Base-by-base conservation (phyloP, 2,888 invertebrate genomes). In the Alviniconcha strummeri region DNA sequence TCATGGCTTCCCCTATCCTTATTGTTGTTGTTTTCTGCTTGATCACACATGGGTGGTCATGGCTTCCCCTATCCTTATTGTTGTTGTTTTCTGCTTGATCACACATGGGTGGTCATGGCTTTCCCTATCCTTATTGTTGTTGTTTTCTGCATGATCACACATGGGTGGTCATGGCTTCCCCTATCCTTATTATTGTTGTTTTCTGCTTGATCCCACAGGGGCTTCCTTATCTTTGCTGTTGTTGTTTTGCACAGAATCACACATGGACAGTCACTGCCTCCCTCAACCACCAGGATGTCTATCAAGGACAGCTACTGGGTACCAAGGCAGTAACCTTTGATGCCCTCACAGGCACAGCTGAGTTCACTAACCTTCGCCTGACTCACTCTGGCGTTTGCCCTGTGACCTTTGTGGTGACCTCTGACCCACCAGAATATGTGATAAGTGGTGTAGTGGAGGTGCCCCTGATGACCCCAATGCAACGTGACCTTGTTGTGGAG, bases 221-320 rank as follows among this genome's bases (percentile, higher is more conserved):
- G 9, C 9, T 52, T 52, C 15, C 4, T 56, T 71, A 17, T 52
- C 56, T 55, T 4, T 55, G n/a, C 57, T 55, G n/a, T 74, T n/a
- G 69, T 19, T 76, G 56, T 52, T 36, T 36, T 36, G 3, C 36
- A 36, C 85, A 85, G 85, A 82, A 80, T 69, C 84, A 83, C 67
- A 85, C 84, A 7, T 86, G 86, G 86, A 72, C 84, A n/a, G 81
- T 83, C n/a, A 78, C 64, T 54, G 84, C 85, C 64, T 75, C 82
- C 19, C 52, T 85, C 13, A 71, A 4, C 13, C 82, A 85, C 52
- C 83, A 72, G 15, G 57, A n/a, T 52, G 78, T 88, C 9, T 87
- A 86, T 75, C 82, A 82, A 1, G 86, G 86, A 7, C 80, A 8
- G n/a, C 77, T 86, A 4, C 13, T 13, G 11, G 86, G 86, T 55